Conservation (phyloP, 2,113 vertebrate genomes). For the Gallinago paraguaiae region DNA sequence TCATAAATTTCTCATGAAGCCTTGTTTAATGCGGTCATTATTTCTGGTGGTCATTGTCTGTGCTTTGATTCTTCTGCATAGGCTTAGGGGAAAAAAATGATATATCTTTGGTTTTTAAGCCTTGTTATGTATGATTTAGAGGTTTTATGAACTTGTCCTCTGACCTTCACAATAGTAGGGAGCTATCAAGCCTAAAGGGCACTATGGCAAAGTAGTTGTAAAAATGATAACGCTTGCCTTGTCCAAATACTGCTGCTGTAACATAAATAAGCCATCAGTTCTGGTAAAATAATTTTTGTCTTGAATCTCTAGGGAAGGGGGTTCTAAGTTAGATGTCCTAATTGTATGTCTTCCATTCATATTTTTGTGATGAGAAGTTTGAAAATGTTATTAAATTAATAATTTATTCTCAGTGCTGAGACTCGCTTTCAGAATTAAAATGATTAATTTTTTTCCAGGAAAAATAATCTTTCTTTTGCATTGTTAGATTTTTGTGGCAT, state of each 20-base stretch:
- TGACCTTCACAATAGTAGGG: slow-evolving; percentile 49
- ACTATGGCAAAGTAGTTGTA: slow-evolving; percentile 47
- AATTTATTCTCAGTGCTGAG: neutral
- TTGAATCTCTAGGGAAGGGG: neutral
- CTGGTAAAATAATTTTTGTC: neutral
- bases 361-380: neutral
- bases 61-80: slow-evolving; percentile 46
- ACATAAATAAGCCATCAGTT: slow-evolving; percentile 45
- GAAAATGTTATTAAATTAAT: neutral
- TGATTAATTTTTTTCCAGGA: neutral
- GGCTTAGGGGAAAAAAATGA: slow-evolving; percentile 12
- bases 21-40: slow-evolving; percentile 54
- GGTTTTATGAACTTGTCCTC: slow-evolving; percentile 72
- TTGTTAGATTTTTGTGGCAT: neutral
- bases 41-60: slow-evolving; percentile 41
- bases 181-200: slow-evolving; percentile 61
- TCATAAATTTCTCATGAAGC: slow-evolving; percentile 72
- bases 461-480: neutral
- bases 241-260: slow-evolving; percentile 32
- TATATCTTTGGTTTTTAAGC: slow-evolving; percentile 39
- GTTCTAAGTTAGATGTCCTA: neutral
- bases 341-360: neutral
- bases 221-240: slow-evolving; percentile 45
- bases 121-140: slow-evolving; percentile 60
- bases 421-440: neutral